Evolutionary conservation across 2,888 invertebrate genomes (phyloP), one percentile per base, ranked within the genome.

Genomic region (Ellobium chinense): DNA sequence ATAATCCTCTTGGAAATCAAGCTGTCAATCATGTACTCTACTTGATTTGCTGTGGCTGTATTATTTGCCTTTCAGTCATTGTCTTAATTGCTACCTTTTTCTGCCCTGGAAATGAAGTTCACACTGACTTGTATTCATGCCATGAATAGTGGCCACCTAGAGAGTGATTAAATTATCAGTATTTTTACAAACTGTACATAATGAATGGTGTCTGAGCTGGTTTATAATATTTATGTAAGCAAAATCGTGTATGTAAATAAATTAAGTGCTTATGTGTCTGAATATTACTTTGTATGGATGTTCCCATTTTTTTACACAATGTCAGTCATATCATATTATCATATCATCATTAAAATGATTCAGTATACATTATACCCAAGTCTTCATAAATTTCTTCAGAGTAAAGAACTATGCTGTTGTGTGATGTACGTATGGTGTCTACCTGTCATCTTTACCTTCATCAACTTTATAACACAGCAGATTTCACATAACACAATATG

Each of bases 91-190:
- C 21, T 60, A 60, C 7, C 21, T 60, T 7, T 60, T 60, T 9
- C 24, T 60, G 24, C 60, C 18, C 9, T 46, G 46, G 9, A 12
- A 7, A 46, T 46, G 9, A 46, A 46, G 18, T 46, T 46, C 7
- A 7, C 7, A n/a, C n/a, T n/a, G n/a, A n/a, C n/a, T n/a, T n/a
- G n/a, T 29, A 70, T 56, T 56, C 56, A 36, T 72, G 60, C 73
- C 37, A 73, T 39, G 39, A 27, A n/a, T 29, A 24, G 62, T 31
- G n/a, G 60, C n/a, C n/a, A n/a, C n/a, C 39, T 31, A 37, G 37
- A 5, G 62, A 62, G 73, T 73, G 73, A 73, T 39, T 24, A 21
- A 21, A 72, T 72, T 73, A 73, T 62, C 73, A 73, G 73, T 73
- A 73, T 73, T 73, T 73, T 18, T 56, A 54, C 24, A 73, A 9